These are phyloP conservation scores for Drosophila incognita DNA, from an alignment of 2,888 invertebrate species.

Conservation along the genomic window DNA sequence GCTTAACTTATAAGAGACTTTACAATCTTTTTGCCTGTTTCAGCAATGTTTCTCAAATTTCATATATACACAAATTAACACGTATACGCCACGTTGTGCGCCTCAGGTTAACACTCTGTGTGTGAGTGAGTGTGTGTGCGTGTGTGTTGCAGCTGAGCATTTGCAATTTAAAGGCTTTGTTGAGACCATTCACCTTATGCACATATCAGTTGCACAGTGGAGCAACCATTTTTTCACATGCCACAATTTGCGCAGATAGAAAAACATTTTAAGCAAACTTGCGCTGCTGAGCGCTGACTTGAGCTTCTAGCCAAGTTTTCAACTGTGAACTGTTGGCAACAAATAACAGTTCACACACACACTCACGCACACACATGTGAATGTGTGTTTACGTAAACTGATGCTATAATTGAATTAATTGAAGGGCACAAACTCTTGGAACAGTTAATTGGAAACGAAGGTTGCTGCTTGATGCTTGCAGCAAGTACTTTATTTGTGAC, in stretches of 20 bases:
- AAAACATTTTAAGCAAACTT: slow-evolving; percentile 21
- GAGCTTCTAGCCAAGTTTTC: slow-evolving; percentile 15
- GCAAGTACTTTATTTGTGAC: slow-evolving; percentile 12
- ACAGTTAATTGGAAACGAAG: slow-evolving; percentile 48
- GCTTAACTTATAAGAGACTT: slow-evolving; percentile 20
- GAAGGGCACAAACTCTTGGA: slow-evolving; percentile 15
- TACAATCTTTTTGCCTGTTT: slow-evolving; percentile 16
- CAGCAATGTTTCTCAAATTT: slow-evolving; percentile 22
- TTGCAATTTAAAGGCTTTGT: slow-evolving; percentile 36
- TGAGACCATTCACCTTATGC: slow-evolving; percentile 12
- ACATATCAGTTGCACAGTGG: slow-evolving; percentile 18
- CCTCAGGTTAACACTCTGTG: neutral
- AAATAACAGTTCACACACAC: slow-evolving; percentile 12
- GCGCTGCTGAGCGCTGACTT: slow-evolving; percentile 9
- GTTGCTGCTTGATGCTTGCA: slow-evolving; percentile 5
- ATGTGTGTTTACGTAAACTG: slow-evolving; percentile 8
- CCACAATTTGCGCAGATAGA: neutral
- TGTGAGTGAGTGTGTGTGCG: slow-evolving; percentile 4
- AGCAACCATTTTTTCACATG: neutral
- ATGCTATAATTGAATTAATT: slow-evolving; percentile 45
- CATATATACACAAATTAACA: slow-evolving; percentile 48
- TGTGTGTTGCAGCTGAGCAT: slow-evolving; percentile 19
- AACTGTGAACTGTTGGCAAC: slow-evolving; percentile 25
- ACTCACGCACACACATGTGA: neutral
- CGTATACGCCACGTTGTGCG: slow-evolving; percentile 42